Conservation (phyloP, 2,888 invertebrate genomes). For the Crepidodera aurea region DNA sequence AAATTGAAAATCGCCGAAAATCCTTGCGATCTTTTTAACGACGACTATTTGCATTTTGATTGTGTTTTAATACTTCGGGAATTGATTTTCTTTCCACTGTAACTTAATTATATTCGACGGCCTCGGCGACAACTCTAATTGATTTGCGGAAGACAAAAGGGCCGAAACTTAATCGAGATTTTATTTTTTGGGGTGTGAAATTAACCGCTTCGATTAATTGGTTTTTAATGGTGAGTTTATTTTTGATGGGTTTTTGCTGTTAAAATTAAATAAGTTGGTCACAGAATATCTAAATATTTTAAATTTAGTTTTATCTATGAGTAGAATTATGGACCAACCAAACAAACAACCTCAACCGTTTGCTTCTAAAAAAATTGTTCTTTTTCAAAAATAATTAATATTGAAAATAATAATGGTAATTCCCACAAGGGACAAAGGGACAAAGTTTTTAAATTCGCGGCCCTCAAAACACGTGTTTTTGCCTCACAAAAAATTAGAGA, state of each 20-base stretch:
- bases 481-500: too few species aligned
- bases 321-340: too few species aligned
- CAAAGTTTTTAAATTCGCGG: too few species aligned
- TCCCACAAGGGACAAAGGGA: too few species aligned
- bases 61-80: slow-evolving; percentile 47
- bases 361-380: too few species aligned
- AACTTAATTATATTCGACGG: slow-evolving; percentile 39
- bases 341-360: too few species aligned
- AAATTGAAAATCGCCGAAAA: slow-evolving; percentile 44
- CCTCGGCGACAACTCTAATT: slow-evolving; percentile 36
- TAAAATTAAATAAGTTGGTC: too few species aligned
- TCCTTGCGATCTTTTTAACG: slow-evolving; percentile 48
- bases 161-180: slow-evolving; percentile 37
- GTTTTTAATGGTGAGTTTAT: slow-evolving; percentile 9
- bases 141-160: slow-evolving; percentile 35
- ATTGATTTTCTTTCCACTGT: slow-evolving; percentile 45
- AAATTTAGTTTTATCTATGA: too few species aligned
- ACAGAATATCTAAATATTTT: too few species aligned
- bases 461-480: too few species aligned
- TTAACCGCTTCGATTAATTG: slow-evolving; percentile 20
- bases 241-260: background rate
- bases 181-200: slow-evolving; percentile 33
- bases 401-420: too few species aligned
- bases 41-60: slow-evolving; percentile 50
- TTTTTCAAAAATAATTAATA: too few species aligned